Percentiles rank a stretch among this genome's conserved stretches.
Evolutionary conservation across 2,797 vertebrate genomes (phyloP).

Genomic region (Cirrhinus molitorella): DNA sequence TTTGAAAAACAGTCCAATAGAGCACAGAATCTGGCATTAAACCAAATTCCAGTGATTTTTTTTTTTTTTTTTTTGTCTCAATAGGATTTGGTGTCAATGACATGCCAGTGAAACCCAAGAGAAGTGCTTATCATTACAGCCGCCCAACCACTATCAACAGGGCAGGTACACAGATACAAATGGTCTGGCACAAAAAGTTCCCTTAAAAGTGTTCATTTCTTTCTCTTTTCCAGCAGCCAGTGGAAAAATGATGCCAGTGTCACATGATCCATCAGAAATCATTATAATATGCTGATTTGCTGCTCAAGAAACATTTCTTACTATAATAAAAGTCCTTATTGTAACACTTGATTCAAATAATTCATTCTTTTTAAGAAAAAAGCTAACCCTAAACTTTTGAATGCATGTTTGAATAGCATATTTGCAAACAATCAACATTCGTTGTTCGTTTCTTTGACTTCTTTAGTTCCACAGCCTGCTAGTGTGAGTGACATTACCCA

Average conservation of each 20-base stretch:
- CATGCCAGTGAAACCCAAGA: conserved; percentile 94
- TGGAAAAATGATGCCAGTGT: no score
- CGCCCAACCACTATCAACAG: conserved; percentile 92
- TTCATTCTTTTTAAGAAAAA: background rate
- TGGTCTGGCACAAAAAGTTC: background rate
- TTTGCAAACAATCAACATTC: background rate
- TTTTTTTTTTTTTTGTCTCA: background rate
- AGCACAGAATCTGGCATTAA: no score
- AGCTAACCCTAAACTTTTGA: background rate
- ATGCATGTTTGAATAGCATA: background rate
- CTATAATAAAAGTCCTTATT: background rate
- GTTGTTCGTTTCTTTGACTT: background rate
- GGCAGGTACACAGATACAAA: conserved; percentile 73
- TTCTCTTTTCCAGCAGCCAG: background rate
- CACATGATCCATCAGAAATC: background rate
- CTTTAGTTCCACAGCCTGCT: conserved; percentile 83
- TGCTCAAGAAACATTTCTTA: background rate
- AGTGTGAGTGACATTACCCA: conserved; percentile 87
- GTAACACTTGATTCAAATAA: background rate
- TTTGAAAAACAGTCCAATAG: no score
- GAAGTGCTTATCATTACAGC: conserved; percentile 92
- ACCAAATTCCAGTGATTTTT: background rate
- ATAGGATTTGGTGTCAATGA: conserved; percentile 85
- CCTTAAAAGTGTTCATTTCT: background rate
- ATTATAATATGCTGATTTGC: no score